These are phyloP conservation scores for Andricus quercusramuli DNA, from an alignment of 2,888 invertebrate genomes.

Conservation along the genomic window DNA sequence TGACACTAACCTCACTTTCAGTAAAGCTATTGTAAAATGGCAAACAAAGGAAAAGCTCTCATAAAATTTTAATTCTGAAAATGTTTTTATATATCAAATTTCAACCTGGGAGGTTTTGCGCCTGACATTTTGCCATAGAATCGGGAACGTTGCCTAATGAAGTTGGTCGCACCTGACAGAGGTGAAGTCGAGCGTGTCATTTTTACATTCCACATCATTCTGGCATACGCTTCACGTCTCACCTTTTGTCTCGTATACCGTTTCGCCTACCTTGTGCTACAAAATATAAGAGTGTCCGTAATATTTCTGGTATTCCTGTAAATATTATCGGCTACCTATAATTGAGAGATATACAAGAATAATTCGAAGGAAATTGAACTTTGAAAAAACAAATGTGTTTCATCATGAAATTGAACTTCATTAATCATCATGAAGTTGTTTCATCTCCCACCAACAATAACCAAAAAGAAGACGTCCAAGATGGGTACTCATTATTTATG, in stretches of 20 bases:
- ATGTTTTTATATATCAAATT: constrained; percentile 19
- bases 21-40: not conserved
- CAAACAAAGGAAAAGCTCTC: constrained; percentile 25
- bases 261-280: not conserved
- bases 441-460: constrained; percentile 18
- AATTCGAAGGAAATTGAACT: constrained; percentile 4
- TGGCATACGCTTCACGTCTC: constrained; percentile 20
- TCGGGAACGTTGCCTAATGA: constrained; percentile 20
- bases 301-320: no score
- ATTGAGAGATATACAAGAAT: not conserved
- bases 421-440: constrained; percentile 14
- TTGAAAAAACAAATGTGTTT: not conserved
- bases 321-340: not conserved
- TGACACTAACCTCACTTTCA: not conserved
- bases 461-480: not conserved
- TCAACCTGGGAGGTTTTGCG: constrained; percentile 24
- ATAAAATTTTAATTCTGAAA: constrained; percentile 15
- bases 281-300: not conserved
- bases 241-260: constrained; percentile 4
- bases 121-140: constrained; percentile 4
- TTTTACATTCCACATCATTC: constrained; percentile 20
- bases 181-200: constrained; percentile 33
- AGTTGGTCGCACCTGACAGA: constrained; percentile 37
- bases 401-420: constrained; percentile 7
- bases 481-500: not conserved